These are phyloP conservation scores for Drosophila gaucha DNA, from an alignment of 2,888 invertebrate genomes.

Conservation along the genomic window DNA sequence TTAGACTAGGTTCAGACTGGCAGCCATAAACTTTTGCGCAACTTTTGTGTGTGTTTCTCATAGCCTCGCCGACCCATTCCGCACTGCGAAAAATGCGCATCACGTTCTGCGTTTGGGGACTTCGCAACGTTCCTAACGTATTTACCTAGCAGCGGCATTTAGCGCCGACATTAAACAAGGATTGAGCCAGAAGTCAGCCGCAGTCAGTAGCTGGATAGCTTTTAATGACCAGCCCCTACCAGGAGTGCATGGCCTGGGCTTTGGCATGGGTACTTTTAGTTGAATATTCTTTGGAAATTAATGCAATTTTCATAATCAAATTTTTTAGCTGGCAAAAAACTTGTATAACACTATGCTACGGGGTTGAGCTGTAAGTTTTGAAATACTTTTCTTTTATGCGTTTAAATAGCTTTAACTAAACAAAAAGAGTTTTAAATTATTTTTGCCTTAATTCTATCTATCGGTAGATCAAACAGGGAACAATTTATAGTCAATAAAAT, in stretches of 20 bases:
- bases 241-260: neutral
- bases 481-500: no score
- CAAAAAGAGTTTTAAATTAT: no score
- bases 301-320: conserved; percentile 39
- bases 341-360: conserved; percentile 14
- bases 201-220: neutral
- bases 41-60: conserved; percentile 60
- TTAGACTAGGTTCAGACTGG: conserved; percentile 8
- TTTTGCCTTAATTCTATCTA: no score
- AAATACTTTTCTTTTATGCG: neutral
- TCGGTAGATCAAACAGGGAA: no score
- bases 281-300: conserved; percentile 29
- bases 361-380: neutral
- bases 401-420: no score
- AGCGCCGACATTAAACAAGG: conserved; percentile 57
- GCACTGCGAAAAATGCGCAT: conserved; percentile 80
- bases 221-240: conserved; percentile 44
- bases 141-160: conserved; percentile 75
- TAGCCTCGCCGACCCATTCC: neutral
- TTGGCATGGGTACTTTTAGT: neutral
- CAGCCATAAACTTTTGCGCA: conserved; percentile 68
- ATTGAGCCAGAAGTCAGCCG: conserved; percentile 22
- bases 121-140: conserved; percentile 48
- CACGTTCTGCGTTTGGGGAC: conserved; percentile 73
- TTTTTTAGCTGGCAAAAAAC: conserved; percentile 12